Percentiles rank a stretch among this genome's conserved stretches.
phyloP scores from a whole-genome alignment of 2,113 vertebrate species.

The Geococcyx californianus region DNA sequence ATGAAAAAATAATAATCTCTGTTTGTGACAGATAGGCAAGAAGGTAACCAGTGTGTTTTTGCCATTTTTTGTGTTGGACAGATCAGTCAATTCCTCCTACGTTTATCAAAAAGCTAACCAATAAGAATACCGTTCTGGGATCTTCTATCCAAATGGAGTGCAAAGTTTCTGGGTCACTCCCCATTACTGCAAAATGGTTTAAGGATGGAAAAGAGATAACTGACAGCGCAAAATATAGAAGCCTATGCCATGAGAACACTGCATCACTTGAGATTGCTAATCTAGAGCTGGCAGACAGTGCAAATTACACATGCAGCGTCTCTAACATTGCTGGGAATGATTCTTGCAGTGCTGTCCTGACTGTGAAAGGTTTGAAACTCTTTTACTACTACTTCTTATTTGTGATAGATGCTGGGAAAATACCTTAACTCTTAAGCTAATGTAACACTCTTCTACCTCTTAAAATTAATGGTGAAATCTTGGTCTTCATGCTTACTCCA shows the following conservation, averaged over 20 bases:
- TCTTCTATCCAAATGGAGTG: slow-evolving; percentile 91
- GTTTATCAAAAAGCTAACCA: slow-evolving; percentile 90
- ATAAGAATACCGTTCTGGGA: slow-evolving; percentile 88
- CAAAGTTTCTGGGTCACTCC: slow-evolving; percentile 94
- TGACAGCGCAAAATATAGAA: slow-evolving; percentile 89
- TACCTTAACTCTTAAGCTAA: slow-evolving; percentile 24
- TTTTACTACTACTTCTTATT: slow-evolving; percentile 53
- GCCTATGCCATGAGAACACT: slow-evolving; percentile 88
- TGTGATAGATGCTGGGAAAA: neutral
- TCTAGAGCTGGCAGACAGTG: slow-evolving; percentile 87
- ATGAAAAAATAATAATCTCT: neutral
- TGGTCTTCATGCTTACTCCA: neutral
- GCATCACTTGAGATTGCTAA: slow-evolving; percentile 86
- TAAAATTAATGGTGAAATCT: neutral
- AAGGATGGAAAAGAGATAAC: slow-evolving; percentile 90
- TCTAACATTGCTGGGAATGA: slow-evolving; percentile 88
- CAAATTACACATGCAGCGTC: slow-evolving; percentile 89
- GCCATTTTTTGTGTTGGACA: slow-evolving; percentile 74
- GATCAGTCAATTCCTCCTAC: slow-evolving; percentile 93
- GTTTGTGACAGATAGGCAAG: neutral
- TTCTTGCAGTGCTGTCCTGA: slow-evolving; percentile 86
- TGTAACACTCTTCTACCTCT: slow-evolving; percentile 6
- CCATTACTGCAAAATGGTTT: slow-evolving; percentile 92
- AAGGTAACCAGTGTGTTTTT: slow-evolving; percentile 52
- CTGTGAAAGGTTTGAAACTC: slow-evolving; percentile 92